Percentiles rank a stretch among this genome's conserved stretches.
Conservation (phyloP, 1,140 invertebrate species). For the Linepithema humile region DNA sequence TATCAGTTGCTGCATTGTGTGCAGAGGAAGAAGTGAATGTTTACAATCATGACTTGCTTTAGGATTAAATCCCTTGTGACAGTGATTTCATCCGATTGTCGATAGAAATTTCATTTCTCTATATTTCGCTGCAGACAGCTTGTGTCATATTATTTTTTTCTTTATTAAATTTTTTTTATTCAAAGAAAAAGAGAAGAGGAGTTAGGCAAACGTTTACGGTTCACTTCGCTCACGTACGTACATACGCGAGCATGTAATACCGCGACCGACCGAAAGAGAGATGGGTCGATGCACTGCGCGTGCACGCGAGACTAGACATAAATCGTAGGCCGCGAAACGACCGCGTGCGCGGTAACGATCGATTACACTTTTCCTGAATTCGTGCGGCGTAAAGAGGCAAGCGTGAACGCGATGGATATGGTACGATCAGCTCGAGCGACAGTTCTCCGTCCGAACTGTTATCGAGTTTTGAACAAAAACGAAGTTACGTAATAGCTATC, state of each 20-base stretch:
- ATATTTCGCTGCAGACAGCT: no score
- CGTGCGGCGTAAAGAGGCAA: constrained; percentile 18
- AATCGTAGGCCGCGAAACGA: constrained; percentile 28
- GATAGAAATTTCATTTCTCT: no score
- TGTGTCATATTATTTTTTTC: no score
- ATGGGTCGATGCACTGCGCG: constrained; percentile 45
- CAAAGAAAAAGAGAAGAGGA: no score
- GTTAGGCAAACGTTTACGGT: no score
- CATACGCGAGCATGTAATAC: constrained; percentile 5
- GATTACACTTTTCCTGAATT: constrained; percentile 55
- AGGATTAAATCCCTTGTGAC: no score
- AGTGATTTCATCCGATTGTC: no score
- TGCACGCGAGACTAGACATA: constrained; percentile 49
- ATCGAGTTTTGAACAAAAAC: background rate
- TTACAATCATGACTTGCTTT: no score
- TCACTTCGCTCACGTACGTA: background rate
- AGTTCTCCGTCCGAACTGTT: constrained; percentile 11
- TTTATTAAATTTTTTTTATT: no score
- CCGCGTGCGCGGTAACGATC: constrained; percentile 27
- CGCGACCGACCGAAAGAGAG: constrained; percentile 14
- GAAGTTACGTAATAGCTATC: constrained; percentile 29
- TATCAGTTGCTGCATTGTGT: no score
- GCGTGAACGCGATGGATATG: background rate
- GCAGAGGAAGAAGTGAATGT: no score
- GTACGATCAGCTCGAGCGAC: background rate